phyloP scores from a whole-genome alignment of 1,140 invertebrate species.

The Onthophagus taurus region DNA sequence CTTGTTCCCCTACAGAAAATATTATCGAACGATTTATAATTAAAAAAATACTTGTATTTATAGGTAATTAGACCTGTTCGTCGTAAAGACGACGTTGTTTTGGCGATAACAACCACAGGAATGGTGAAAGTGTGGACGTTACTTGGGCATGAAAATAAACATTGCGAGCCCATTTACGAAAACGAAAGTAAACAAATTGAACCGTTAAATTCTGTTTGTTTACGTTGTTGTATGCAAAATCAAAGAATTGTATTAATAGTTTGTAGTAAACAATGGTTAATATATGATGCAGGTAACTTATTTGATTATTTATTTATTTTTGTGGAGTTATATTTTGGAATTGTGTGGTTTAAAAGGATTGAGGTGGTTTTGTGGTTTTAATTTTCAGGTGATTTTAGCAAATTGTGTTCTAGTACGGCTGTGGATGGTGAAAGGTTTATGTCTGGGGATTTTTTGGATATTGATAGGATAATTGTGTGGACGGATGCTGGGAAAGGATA shows the following conservation, averaged over 20 bases:
- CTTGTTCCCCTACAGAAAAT: no score
- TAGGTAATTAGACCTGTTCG: conserved; percentile 74
- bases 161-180: conserved; percentile 83
- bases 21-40: neutral
- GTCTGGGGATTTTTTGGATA: conserved; percentile 86
- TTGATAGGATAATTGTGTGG: conserved; percentile 86
- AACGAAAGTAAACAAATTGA: conserved; percentile 97
- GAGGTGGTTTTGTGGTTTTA: no score
- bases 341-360: no score
- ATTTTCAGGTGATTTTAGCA: conserved; percentile 85
- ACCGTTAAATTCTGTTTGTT: conserved; percentile 83
- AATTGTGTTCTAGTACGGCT: conserved; percentile 78
- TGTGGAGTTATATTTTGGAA: conserved; percentile 1
- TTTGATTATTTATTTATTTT: conserved; percentile 4
- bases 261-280: conserved; percentile 96
- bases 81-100: conserved; percentile 90
- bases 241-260: conserved; percentile 94
- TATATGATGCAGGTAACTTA: conserved; percentile 56
- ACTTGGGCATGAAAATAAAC: conserved; percentile 76
- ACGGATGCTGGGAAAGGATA: conserved; percentile 90
- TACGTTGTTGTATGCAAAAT: conserved; percentile 92
- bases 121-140: conserved; percentile 98
- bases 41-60: neutral
- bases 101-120: conserved; percentile 92
- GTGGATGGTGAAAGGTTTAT: conserved; percentile 83